Base-by-base conservation (phyloP, 1,140 invertebrate species). In the Sipha flava region DNA sequence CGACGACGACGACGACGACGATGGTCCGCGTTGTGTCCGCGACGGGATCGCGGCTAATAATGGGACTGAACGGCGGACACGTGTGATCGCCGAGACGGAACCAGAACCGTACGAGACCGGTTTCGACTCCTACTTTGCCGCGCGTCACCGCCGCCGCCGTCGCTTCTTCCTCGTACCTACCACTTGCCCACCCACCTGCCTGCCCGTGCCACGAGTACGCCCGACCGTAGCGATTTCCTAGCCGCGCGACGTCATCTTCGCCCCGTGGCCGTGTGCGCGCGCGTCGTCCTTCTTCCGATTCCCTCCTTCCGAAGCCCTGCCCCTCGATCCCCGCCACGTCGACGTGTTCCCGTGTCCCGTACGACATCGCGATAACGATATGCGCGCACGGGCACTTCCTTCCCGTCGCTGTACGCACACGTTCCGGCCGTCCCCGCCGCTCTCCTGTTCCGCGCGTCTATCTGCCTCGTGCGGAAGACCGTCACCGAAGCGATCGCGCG, bases 101-200 rank as follows among this genome's bases (percentile, higher is more conserved):
- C 72, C 72, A 75, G 72, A 49, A 75, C 73, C 49, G 73, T 37
- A 77, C 73, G 21, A 26, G 73, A 77, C 73, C 73, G 73, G 73
- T 77, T 77, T 77, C 49, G 52, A 40, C 73, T 77, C 73, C 73
- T 77, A 57, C 73, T 43, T 77, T 2, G 70, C 26, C 43, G 16
- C 66, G 40, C 43, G 14, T 18, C 40, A 10, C 37, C 21, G 18
- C 18, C 10, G 4, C 9, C 26, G 40, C 7, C 37, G 40, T 68
- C n/a, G 14, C 6, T 16, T 43, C 14, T 10, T 9, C 18, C 16
- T n/a, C n/a, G n/a, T n/a, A n/a, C n/a, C n/a, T n/a, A n/a, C n/a
- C n/a, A n/a, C n/a, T n/a, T n/a, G n/a, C n/a, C n/a, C n/a, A n/a
- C n/a, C n/a, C 64, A 12, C 10, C 21, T 43, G 9, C 23, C 43